Evolutionary conservation across 1,140 invertebrate species (phyloP).

Genomic region (Paraescarpia echinospica): DNA sequence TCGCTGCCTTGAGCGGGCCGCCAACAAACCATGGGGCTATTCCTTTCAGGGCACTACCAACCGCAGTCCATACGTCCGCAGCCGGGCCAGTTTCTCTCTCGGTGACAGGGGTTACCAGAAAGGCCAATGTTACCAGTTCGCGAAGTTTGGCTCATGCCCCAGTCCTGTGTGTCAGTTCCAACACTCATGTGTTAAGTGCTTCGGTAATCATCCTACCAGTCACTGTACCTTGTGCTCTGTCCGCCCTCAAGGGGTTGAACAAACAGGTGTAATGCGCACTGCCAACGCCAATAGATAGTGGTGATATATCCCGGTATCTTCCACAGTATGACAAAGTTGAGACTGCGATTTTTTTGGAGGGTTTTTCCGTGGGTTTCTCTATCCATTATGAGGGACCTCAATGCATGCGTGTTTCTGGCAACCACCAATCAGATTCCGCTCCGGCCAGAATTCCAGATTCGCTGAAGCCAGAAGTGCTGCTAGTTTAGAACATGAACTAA

Average conservation of each 20-base stretch:
- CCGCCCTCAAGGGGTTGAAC: background rate
- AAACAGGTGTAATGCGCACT: background rate
- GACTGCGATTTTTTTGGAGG: background rate
- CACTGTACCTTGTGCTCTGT: too few species aligned
- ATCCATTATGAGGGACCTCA: background rate
- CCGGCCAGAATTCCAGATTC: too few species aligned
- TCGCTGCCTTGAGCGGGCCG: background rate
- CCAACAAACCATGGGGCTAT: background rate
- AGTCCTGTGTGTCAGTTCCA: background rate
- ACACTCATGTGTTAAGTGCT: background rate
- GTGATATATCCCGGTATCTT: background rate
- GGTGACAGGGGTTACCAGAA: background rate
- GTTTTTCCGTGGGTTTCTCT: background rate
- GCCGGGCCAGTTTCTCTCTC: background rate
- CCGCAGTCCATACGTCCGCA: background rate
- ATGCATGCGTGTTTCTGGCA: background rate
- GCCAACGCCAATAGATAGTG: background rate
- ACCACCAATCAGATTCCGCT: background rate
- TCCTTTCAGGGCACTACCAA: background rate
- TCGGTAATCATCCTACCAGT: background rate
- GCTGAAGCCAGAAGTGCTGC: too few species aligned
- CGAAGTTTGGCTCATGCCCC: background rate
- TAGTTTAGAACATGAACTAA: too few species aligned
- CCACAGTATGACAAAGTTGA: background rate
- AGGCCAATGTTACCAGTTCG: background rate